These are phyloP conservation scores for Trissolcus japonicus DNA, from an alignment of 2,888 invertebrate species.

Conservation along the genomic window DNA sequence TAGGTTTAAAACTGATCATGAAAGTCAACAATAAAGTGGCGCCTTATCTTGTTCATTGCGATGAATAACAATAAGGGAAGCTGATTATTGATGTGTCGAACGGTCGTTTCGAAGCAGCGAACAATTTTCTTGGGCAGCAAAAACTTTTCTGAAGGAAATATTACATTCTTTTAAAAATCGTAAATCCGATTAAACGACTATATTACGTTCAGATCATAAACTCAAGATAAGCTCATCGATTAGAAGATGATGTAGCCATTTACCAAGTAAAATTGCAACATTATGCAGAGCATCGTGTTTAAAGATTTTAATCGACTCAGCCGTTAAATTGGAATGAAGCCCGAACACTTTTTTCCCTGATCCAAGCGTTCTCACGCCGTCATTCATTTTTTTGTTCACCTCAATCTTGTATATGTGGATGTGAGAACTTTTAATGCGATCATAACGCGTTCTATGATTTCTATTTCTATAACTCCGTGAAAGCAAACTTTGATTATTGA, in stretches of 20 bases:
- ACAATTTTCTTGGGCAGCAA: constrained; percentile 36
- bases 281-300: constrained; percentile 31
- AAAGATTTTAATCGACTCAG: constrained; percentile 34
- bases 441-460: constrained; percentile 22
- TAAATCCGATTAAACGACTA: constrained; percentile 38
- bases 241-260: constrained; percentile 41
- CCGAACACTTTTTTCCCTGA: not conserved
- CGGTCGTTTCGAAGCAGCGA: constrained; percentile 30
- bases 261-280: constrained; percentile 23
- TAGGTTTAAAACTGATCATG: too few species aligned
- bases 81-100: constrained; percentile 21
- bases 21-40: too few species aligned
- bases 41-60: too few species aligned
- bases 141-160: constrained; percentile 35
- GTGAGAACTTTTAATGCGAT: constrained; percentile 41
- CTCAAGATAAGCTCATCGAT: constrained; percentile 34
- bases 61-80: not conserved
- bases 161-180: constrained; percentile 36
- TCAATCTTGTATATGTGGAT: constrained; percentile 16
- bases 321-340: constrained; percentile 29
- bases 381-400: constrained; percentile 11
- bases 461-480: constrained; percentile 10
- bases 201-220: constrained; percentile 38
- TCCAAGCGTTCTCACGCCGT: not conserved
- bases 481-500: constrained; percentile 50